phyloP scores from a whole-genome alignment of 2,797 vertebrate species.

The Typhlichthys subterraneus region DNA sequence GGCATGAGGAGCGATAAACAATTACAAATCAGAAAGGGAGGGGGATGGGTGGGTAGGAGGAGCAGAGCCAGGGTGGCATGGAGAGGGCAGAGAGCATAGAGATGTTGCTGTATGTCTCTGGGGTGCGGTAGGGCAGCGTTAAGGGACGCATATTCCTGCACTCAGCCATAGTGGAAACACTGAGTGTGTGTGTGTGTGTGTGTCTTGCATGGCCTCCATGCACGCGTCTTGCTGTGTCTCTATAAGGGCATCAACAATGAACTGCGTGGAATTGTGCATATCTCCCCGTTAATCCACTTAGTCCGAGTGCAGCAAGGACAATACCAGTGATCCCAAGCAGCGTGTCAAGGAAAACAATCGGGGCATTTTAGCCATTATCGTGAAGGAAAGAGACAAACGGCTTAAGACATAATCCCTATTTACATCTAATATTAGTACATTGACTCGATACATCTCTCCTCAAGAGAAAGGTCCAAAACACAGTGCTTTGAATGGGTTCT shows the following conservation, averaged over 20 bases:
- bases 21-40: conserved; percentile 19
- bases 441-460: too few species aligned
- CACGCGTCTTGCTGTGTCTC: conserved; percentile 31
- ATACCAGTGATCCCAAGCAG: too few species aligned
- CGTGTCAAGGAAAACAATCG: too few species aligned
- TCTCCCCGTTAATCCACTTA: too few species aligned
- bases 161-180: conserved; percentile 64
- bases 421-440: too few species aligned
- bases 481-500: neutral
- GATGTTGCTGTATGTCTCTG: conserved; percentile 68
- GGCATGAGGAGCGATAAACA: conserved; percentile 49
- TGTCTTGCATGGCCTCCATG: conserved; percentile 8
- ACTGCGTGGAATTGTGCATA: too few species aligned
- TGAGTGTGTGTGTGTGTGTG: conserved; percentile 38
- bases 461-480: neutral
- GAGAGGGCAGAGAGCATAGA: conserved; percentile 62
- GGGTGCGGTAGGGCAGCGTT: conserved; percentile 37
- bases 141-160: conserved; percentile 59
- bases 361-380: too few species aligned
- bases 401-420: too few species aligned
- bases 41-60: conserved; percentile 19
- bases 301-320: too few species aligned
- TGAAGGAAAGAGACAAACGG: too few species aligned
- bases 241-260: conserved; percentile 28
- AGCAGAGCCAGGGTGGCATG: conserved; percentile 34